Percentiles rank a stretch among this genome's conserved stretches.
These are phyloP conservation scores for Nymphicus hollandicus DNA, from an alignment of 2,113 vertebrate species.

Conservation along the genomic window DNA sequence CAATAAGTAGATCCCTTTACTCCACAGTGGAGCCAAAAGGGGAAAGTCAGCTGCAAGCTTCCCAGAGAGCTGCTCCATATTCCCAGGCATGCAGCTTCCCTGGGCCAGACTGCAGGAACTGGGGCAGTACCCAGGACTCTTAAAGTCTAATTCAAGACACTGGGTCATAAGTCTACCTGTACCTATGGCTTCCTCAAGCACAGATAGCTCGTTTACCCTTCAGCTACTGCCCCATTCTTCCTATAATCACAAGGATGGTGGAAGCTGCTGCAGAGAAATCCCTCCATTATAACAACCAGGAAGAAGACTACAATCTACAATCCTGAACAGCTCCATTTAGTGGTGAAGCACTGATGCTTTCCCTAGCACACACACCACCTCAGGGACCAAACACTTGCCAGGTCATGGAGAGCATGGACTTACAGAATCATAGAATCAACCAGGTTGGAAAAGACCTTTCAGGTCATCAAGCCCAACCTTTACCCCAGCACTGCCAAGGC, in stretches of 20 bases:
- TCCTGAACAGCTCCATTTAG: background rate
- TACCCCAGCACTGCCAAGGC: background rate
- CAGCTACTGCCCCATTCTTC: background rate
- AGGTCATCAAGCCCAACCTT: background rate
- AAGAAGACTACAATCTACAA: background rate
- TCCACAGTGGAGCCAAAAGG: background rate
- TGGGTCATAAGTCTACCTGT: background rate
- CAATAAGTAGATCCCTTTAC: background rate
- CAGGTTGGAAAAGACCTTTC: background rate
- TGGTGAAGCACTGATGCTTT: background rate
- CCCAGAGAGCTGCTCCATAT: background rate
- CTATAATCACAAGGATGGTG: fast-evolving
- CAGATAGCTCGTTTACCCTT: background rate
- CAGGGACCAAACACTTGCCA: background rate
- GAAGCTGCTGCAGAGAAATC: background rate
- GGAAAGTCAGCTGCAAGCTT: background rate
- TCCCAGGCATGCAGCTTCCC: background rate
- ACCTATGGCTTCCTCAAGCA: background rate
- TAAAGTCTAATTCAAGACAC: background rate
- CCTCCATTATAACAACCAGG: background rate
- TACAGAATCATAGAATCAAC: background rate
- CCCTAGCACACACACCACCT: background rate
- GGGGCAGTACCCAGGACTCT: background rate
- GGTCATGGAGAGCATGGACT: background rate
- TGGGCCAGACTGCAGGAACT: background rate